Conservation (phyloP, 2,113 vertebrate genomes). For the Cyprinus carpio region DNA sequence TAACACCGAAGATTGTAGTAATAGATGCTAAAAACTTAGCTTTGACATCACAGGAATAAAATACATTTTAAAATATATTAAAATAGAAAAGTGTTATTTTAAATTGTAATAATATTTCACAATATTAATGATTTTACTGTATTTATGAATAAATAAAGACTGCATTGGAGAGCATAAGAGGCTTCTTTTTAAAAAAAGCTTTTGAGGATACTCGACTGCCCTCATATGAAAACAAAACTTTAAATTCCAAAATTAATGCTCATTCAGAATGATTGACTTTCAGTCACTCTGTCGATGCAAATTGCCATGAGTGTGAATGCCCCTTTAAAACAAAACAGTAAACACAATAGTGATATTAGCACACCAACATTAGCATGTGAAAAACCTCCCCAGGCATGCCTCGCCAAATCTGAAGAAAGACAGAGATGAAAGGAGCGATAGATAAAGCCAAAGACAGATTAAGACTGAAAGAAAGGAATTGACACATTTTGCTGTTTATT, state of each 20-base stretch:
- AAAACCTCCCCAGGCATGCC: not conserved
- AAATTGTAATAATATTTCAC: no score
- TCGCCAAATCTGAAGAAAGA: conserved; percentile 8
- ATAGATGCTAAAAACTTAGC: not conserved
- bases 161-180: not conserved
- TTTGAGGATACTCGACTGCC: not conserved
- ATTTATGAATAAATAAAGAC: not conserved
- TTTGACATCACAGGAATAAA: not conserved
- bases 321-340: not conserved
- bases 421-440: not conserved
- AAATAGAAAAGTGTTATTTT: not conserved
- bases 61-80: not conserved
- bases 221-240: not conserved
- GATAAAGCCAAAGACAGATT: conserved; percentile 30
- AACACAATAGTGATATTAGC: not conserved
- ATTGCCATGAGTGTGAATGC: conserved; percentile 47
- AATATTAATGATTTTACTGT: not conserved
- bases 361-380: conserved; percentile 4
- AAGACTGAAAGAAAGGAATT: conserved; percentile 25
- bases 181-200: not conserved
- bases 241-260: not conserved
- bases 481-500: conserved; percentile 27
- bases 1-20: not conserved
- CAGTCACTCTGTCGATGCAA: conserved; percentile 29
- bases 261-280: not conserved